Percentiles rank a stretch among this genome's conserved stretches.
Conservation (phyloP, 1,140 invertebrate genomes). For the Berghia stephanieae region DNA sequence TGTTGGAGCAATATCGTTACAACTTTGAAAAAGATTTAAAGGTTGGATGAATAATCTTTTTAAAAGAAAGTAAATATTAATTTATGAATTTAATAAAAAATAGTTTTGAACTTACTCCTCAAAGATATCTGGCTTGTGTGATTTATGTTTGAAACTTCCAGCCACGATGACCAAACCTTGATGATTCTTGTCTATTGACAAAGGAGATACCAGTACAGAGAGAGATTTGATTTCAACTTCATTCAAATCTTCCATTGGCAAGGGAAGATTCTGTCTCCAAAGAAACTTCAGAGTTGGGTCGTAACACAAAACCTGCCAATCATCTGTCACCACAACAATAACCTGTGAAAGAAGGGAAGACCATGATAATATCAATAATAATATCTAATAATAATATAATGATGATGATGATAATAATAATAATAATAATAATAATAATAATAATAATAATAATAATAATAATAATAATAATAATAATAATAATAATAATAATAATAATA, state of each 20-base stretch:
- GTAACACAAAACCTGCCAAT: conserved; percentile 59
- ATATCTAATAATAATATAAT: background rate
- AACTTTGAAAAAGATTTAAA: too few relatives aligned
- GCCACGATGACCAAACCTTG: conserved; percentile 54
- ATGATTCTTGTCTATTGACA: conserved; percentile 52
- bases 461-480: background rate
- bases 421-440: background rate
- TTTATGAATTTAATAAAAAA: background rate
- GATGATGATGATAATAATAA: background rate
- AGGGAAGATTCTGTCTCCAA: conserved; percentile 44
- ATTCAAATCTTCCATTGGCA: conserved; percentile 39
- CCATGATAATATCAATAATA: too few relatives aligned
- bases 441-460: background rate
- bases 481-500: background rate
- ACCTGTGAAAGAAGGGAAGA: too few relatives aligned
- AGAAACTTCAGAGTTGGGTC: conserved; percentile 47
- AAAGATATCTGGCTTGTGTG: conserved; percentile 34
- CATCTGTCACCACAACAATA: conserved; percentile 52
- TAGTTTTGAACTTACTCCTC: conserved; percentile 24
- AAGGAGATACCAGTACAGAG: conserved; percentile 46
- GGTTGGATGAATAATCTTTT: background rate
- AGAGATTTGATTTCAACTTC: conserved; percentile 48
- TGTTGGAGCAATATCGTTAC: too few relatives aligned
- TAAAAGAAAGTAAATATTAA: background rate
- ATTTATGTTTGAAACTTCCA: conserved; percentile 52